Evolutionary conservation across 1,140 invertebrate genomes (phyloP).

Genomic region (Sitophilus oryzae): DNA sequence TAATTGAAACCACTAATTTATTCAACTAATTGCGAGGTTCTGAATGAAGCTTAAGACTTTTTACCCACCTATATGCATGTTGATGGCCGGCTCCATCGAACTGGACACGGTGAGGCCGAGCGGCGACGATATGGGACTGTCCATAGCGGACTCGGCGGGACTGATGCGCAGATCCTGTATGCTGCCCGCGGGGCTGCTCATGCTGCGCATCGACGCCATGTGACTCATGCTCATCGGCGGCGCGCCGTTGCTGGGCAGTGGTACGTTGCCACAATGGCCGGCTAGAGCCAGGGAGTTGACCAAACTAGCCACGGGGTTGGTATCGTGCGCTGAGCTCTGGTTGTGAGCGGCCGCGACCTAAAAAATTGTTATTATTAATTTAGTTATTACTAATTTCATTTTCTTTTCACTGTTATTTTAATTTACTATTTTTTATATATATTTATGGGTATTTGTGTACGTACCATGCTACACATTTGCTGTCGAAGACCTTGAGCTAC

Average conservation of each 20-base stretch:
- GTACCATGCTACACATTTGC: slow-evolving; percentile 65
- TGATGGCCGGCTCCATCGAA: slow-evolving; percentile 39
- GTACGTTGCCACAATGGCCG: slow-evolving; percentile 41
- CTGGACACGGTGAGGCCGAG: slow-evolving; percentile 42
- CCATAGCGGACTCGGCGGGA: slow-evolving; percentile 42
- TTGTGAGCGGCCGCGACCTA: slow-evolving; percentile 51
- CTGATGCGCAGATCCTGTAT: slow-evolving; percentile 43
- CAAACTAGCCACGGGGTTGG: slow-evolving; percentile 43
- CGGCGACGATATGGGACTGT: slow-evolving; percentile 51
- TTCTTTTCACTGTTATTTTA: neutral
- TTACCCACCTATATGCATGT: slow-evolving; percentile 37
- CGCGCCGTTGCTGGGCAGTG: slow-evolving; percentile 41
- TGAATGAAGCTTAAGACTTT: too few relatives aligned
- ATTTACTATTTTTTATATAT: neutral
- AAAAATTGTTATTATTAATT: neutral
- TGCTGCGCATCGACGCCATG: slow-evolving; percentile 36
- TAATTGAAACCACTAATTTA: too few relatives aligned
- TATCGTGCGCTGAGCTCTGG: slow-evolving; percentile 50
- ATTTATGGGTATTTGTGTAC: too few relatives aligned
- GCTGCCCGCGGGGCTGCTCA: slow-evolving; percentile 41
- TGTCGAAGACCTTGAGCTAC: slow-evolving; percentile 63
- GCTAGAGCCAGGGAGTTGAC: slow-evolving; percentile 42
- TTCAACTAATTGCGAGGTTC: too few relatives aligned
- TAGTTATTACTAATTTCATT: neutral
- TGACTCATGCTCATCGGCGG: slow-evolving; percentile 41